Conservation (phyloP, 2,113 vertebrate species). For the Silurus glanis region DNA sequence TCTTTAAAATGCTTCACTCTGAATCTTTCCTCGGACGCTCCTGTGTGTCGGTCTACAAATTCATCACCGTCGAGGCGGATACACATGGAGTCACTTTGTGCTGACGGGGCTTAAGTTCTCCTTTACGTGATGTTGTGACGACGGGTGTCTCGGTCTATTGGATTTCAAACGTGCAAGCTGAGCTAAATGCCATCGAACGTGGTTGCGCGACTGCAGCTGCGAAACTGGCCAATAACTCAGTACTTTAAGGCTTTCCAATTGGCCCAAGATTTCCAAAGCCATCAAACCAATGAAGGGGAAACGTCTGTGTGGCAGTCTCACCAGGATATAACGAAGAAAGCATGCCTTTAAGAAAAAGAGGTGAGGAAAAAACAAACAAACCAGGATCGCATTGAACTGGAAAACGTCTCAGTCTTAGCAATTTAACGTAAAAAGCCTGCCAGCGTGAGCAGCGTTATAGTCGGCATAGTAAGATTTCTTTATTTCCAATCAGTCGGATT, state of each 20-base stretch:
- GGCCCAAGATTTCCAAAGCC: slow-evolving; percentile 32
- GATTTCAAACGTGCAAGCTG: slow-evolving; percentile 41
- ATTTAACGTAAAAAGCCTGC: background rate
- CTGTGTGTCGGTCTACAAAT: slow-evolving; percentile 42
- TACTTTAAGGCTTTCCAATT: slow-evolving; percentile 34
- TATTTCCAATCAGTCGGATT: slow-evolving; percentile 8
- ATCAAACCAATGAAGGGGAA: slow-evolving; percentile 48
- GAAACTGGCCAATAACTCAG: slow-evolving; percentile 39
- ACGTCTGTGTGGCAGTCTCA: slow-evolving; percentile 42
- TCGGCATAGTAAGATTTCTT: background rate
- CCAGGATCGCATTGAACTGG: background rate
- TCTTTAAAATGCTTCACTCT: slow-evolving; percentile 16
- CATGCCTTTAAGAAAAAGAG: slow-evolving; percentile 75
- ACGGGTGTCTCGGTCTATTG: slow-evolving; percentile 34
- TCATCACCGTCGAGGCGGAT: slow-evolving; percentile 24
- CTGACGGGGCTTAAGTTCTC: slow-evolving; percentile 30
- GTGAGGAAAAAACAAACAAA: slow-evolving; percentile 59
- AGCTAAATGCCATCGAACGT: slow-evolving; percentile 44
- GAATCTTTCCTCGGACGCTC: slow-evolving; percentile 30
- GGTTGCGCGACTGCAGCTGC: slow-evolving; percentile 38
- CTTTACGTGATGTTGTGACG: slow-evolving; percentile 34
- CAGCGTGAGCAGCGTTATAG: background rate
- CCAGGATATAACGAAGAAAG: slow-evolving; percentile 49
- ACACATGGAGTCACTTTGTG: slow-evolving; percentile 28
- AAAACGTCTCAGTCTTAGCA: background rate